Conservation (phyloP, 2,888 invertebrate genomes). For the Aradus depressus region DNA sequence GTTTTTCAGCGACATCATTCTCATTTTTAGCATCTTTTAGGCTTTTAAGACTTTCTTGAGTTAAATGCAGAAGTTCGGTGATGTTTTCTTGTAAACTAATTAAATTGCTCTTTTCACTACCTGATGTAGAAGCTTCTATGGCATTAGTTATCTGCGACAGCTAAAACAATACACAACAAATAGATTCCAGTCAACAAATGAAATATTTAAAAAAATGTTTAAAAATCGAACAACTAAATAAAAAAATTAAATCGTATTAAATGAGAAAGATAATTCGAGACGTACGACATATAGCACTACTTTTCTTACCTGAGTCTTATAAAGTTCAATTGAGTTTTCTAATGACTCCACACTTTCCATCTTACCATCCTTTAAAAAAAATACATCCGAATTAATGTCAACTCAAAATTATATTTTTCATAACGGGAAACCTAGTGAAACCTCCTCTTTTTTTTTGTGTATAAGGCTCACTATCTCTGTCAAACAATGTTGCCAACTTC, state of each 20-base stretch:
- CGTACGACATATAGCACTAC: no score
- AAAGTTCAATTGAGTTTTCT: no score
- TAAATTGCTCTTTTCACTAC: slow-evolving; percentile 46
- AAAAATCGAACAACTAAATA: background rate
- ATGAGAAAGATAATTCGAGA: no score
- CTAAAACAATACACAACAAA: slow-evolving; percentile 37
- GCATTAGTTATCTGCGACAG: slow-evolving; percentile 51
- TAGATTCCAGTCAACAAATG: background rate
- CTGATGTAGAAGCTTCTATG: slow-evolving; percentile 40
- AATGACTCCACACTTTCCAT: no score
- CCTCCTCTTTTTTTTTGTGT: no score
- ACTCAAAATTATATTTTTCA: no score
- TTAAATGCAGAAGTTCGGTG: slow-evolving; percentile 55
- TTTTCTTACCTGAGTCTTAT: no score
- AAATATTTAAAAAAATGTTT: background rate
- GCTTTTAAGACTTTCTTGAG: slow-evolving; percentile 45
- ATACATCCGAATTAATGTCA: no score
- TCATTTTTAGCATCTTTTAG: slow-evolving; percentile 20
- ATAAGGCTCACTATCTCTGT: no score
- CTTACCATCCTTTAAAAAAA: no score
- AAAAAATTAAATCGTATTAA: background rate
- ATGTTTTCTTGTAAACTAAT: slow-evolving; percentile 51
- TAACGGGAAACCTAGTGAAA: no score
- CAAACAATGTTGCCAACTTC: no score
- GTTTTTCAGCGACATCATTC: slow-evolving; percentile 8